phyloP scores from a whole-genome alignment of 1,140 invertebrate species.

The Drosophila cardini region DNA sequence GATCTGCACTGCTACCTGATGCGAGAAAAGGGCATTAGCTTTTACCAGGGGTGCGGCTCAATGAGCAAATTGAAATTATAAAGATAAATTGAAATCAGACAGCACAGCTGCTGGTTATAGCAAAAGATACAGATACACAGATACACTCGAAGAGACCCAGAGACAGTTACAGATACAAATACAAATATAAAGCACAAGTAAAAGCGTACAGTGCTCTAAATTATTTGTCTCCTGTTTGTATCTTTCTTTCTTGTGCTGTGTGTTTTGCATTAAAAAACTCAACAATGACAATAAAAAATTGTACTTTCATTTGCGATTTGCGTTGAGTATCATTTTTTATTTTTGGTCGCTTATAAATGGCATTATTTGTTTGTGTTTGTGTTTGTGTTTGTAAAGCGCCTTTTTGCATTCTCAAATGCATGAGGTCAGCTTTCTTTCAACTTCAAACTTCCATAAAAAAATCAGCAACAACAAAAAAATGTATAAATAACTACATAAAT shows the following conservation, averaged over 20 bases:
- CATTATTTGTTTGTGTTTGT: constrained; percentile 24
- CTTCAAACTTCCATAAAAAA: constrained; percentile 56
- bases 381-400: neutral
- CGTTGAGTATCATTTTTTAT: constrained; percentile 34
- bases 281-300: constrained; percentile 67
- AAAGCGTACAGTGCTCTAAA: constrained; percentile 61
- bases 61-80: constrained; percentile 72
- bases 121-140: constrained; percentile 34
- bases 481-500: constrained; percentile 68
- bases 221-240: constrained; percentile 49
- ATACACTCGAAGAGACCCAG: neutral
- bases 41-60: constrained; percentile 34
- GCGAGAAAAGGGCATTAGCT: constrained; percentile 38
- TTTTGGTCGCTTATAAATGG: constrained; percentile 50
- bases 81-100: constrained; percentile 76
- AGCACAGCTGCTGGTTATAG: constrained; percentile 45
- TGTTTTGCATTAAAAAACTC: constrained; percentile 56
- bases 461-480: constrained; percentile 25
- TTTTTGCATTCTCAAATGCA: constrained; percentile 48
- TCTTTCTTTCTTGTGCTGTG: constrained; percentile 14
- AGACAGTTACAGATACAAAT: constrained; percentile 32
- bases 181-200: constrained; percentile 59
- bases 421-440: constrained; percentile 69
- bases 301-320: constrained; percentile 68
- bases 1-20: neutral